Evolutionary conservation across 2,888 invertebrate species (phyloP).

Genomic region (Euphydryas editha): DNA sequence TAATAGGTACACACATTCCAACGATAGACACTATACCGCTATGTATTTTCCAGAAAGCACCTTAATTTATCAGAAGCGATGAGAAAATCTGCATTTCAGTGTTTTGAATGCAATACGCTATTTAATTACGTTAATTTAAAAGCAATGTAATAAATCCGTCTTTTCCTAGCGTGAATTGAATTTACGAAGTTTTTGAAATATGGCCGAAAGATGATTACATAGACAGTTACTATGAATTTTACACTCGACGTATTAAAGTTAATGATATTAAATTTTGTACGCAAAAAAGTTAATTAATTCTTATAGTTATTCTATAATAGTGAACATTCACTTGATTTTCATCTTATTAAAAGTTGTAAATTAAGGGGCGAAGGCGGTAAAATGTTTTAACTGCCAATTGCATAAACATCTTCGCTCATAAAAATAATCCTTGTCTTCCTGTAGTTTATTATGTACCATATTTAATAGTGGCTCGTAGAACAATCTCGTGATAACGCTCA

Average conservation of each 20-base stretch:
- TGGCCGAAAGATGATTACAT: background rate
- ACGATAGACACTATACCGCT: slow-evolving; percentile 34
- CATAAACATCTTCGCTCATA: slow-evolving; percentile 68
- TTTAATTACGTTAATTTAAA: background rate
- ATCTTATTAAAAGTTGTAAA: slow-evolving; percentile 54
- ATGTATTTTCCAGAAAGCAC: slow-evolving; percentile 31
- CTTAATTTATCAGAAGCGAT: slow-evolving; percentile 33
- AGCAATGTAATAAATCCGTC: background rate
- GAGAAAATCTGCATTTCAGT: slow-evolving; percentile 27
- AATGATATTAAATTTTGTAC: background rate
- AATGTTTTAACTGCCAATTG: slow-evolving; percentile 69
- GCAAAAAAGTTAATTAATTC: slow-evolving; percentile 66
- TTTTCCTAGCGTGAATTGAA: background rate
- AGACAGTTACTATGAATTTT: background rate
- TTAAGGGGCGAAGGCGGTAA: slow-evolving; percentile 56
- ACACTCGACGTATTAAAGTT: background rate
- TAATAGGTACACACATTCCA: slow-evolving; percentile 41
- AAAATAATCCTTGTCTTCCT: slow-evolving; percentile 65
- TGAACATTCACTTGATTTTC: slow-evolving; percentile 65
- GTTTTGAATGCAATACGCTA: slow-evolving; percentile 13
- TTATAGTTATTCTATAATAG: slow-evolving; percentile 47
- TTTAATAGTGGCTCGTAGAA: slow-evolving; percentile 50
- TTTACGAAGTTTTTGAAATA: no score
- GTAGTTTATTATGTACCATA: slow-evolving; percentile 65
- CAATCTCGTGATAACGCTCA: slow-evolving; percentile 39